These are phyloP conservation scores for Platycheirus albimanus DNA, from an alignment of 2,888 invertebrate species.

Conservation along the genomic window DNA sequence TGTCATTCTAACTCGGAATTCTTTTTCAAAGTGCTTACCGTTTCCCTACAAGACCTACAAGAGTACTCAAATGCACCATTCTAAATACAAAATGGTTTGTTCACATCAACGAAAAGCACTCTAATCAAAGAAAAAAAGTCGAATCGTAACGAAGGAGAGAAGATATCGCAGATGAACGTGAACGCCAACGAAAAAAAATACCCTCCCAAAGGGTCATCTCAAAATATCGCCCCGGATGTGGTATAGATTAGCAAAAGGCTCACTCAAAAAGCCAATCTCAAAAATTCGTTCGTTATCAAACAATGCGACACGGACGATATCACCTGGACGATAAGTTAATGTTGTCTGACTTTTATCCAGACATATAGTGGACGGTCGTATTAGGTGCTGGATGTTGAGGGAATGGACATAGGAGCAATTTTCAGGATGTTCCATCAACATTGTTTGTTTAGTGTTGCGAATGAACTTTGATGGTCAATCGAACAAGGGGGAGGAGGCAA, in stretches of 20 bases:
- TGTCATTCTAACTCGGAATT: too few relatives aligned
- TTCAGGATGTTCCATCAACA: constrained; percentile 14
- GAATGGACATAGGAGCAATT: not conserved
- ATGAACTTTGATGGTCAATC: too few relatives aligned
- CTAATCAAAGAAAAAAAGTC: too few relatives aligned
- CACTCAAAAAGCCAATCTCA: constrained; percentile 55
- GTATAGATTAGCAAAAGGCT: constrained; percentile 48
- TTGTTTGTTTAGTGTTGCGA: constrained; percentile 57
- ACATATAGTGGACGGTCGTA: not conserved
- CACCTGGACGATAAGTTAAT: constrained; percentile 61
- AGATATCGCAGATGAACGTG: too few relatives aligned
- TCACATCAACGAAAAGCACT: too few relatives aligned
- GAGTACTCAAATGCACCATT: too few relatives aligned
- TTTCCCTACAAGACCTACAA: too few relatives aligned
- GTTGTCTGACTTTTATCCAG: constrained; percentile 55
- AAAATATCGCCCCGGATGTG: constrained; percentile 31
- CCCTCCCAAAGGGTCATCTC: too few relatives aligned
- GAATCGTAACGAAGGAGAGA: too few relatives aligned
- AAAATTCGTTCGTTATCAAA: constrained; percentile 42
- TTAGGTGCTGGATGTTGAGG: not conserved
- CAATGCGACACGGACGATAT: constrained; percentile 52
- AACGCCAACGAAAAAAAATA: too few relatives aligned
- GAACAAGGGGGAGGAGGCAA: not conserved
- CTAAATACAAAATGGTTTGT: too few relatives aligned
- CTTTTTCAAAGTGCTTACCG: too few relatives aligned